Evolutionary conservation across 2,797 vertebrate species (phyloP), one percentile per base, ranked within the genome.

Genomic region (Mus caroli): DNA sequence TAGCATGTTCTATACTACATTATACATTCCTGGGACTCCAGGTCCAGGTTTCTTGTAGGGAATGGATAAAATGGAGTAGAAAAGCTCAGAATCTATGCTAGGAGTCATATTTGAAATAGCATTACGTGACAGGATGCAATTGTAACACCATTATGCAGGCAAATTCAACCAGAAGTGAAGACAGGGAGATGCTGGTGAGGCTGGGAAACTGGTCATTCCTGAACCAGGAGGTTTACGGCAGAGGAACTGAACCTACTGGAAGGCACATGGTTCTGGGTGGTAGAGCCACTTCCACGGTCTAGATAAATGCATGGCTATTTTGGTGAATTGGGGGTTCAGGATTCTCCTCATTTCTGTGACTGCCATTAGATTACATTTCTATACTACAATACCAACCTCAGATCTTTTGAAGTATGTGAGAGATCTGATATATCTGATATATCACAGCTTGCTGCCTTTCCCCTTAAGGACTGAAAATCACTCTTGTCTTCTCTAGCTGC

Each of bases 81-180:
- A 34, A 43, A 87, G 37, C 14, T 86, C 50, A 89, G 34, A 94
- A 76, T 85, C 86, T 67, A 80, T 50, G 10, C 64, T 88, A 37
- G 67, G 92, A 87, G 78, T 75, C 13, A 58, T 31, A 88, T 62
- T 83, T 92, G 78, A 86, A 94, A 69, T 83, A 88, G 64, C 31
- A 86, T 2, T 69, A 40, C 69, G 24, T 24, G 58, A 60, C 40
- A 22, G 50, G 58, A 31, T 11, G 12, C 19, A 40, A 80, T 26
- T 77, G 56, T 88, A 93, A 88, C 52, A 24, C 62, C 31, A 50
- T 71, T 67, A 17, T 14, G 4, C 40, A 64, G 26, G 4, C 60
- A 71, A 37, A 87, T 79, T 94, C 54, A 90, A 28, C 43, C 19
- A 71, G 80, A 40, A 83, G 43, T 24, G 26, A 90, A 91, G 73